Conservation (phyloP, 2,888 invertebrate genomes). For the Drosophila fulvimacula region DNA sequence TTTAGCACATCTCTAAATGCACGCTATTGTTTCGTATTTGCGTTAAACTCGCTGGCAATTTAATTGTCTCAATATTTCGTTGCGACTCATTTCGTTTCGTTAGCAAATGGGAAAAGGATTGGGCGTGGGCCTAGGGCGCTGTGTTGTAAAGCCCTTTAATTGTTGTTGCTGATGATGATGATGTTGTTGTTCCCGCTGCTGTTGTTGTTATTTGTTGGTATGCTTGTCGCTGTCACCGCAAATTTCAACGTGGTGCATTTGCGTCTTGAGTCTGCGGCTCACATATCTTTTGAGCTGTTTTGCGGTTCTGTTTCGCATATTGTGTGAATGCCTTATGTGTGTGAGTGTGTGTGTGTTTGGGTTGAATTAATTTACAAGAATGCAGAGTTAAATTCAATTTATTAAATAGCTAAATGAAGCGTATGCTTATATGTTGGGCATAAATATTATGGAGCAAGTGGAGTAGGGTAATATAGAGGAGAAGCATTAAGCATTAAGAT, state of each 20-base stretch:
- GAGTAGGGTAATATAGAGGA: background rate
- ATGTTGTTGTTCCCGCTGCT: background rate
- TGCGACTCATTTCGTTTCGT: constrained; percentile 25
- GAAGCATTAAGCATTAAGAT: too few species aligned
- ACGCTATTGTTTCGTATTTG: background rate
- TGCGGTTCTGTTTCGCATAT: constrained; percentile 31
- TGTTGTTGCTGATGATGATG: constrained; percentile 3
- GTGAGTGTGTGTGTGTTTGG: background rate
- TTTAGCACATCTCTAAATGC: constrained; percentile 5
- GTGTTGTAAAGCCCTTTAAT: constrained; percentile 2
- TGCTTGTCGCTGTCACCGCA: constrained; percentile 56
- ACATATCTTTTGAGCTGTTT: constrained; percentile 49
- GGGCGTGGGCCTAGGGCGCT: background rate
- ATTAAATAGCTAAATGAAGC: background rate
- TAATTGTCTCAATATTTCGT: constrained; percentile 59
- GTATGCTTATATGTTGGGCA: background rate
- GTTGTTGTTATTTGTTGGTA: constrained; percentile 15
- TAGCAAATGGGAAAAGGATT: constrained; percentile 2
- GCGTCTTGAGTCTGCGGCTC: constrained; percentile 25
- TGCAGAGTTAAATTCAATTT: constrained; percentile 10
- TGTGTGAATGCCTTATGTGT: background rate
- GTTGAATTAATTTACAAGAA: constrained; percentile 21
- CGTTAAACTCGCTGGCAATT: constrained; percentile 44
- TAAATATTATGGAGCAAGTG: background rate
- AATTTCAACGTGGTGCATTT: constrained; percentile 40